Evolutionary conservation across 92 coral and sea anemone species (phyloP).

Genomic region (Isaurus tuberculatus): DNA sequence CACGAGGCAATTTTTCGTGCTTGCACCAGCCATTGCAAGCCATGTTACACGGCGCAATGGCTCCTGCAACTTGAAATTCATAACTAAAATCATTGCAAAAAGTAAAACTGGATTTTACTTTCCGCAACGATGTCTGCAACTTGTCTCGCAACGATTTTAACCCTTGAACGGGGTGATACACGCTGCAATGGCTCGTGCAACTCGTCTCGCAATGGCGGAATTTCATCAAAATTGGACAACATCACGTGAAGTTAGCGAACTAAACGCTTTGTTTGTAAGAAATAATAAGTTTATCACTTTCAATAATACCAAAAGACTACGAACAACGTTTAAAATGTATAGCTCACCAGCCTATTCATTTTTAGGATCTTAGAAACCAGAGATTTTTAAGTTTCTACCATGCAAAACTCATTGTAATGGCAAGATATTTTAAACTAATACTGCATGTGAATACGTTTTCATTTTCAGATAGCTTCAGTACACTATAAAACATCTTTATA

Average conservation of each 20-base stretch:
- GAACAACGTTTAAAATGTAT: conserved; percentile 8
- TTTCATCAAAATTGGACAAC: neutral
- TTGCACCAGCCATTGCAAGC: no score
- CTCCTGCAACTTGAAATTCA: no score
- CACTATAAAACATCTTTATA: conserved; percentile 27
- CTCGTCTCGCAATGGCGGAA: neutral
- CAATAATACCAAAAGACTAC: conserved; percentile 9
- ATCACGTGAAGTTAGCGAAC: neutral
- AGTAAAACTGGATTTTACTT: no score
- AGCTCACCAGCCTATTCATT: neutral
- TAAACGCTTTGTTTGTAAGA: conserved; percentile 19
- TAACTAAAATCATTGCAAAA: no score
- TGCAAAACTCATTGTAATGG: neutral
- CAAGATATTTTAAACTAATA: neutral
- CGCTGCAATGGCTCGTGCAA: no score
- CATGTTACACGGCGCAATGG: no score
- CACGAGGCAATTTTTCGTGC: no score
- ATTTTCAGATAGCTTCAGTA: conserved; percentile 10
- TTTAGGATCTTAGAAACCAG: conserved; percentile 9
- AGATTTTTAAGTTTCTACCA: neutral
- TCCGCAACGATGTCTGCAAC: no score
- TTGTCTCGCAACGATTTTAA: no score
- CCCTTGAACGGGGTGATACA: no score
- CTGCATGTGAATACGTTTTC: neutral
- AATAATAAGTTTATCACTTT: neutral